A percentile compares a stretch with the other conserved stretches of the same genome.
These are phyloP conservation scores for Rosalia funebris DNA, from an alignment of 2,888 invertebrate genomes.

Conservation along the genomic window DNA sequence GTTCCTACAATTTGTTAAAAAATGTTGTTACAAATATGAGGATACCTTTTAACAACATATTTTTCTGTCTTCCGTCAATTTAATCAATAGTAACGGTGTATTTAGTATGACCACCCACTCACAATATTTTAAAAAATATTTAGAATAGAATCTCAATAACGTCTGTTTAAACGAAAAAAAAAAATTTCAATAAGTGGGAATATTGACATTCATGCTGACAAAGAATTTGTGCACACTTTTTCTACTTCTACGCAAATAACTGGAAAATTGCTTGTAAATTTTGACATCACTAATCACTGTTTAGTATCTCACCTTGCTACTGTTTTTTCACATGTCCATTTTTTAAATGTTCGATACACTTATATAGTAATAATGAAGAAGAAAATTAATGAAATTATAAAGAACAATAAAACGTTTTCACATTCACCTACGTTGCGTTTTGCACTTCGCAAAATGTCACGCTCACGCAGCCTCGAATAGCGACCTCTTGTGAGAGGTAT, in stretches of 20 bases:
- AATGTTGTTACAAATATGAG: conserved; percentile 34
- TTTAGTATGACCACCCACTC: conserved; percentile 34
- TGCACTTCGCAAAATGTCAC: conserved; percentile 45
- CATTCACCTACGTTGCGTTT: conserved; percentile 58
- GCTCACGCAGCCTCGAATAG: conserved; percentile 28
- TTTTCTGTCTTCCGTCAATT: conserved; percentile 38
- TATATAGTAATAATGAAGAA: conserved; percentile 34
- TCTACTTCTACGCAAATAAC: conserved; percentile 42
- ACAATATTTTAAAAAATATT: conserved; percentile 24
- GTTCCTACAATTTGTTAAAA: conserved; percentile 46
- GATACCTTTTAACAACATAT: conserved; percentile 31
- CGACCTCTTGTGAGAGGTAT: conserved; percentile 19
- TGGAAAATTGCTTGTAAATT: conserved; percentile 38
- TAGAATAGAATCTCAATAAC: conserved; percentile 11
- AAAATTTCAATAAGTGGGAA: conserved; percentile 35
- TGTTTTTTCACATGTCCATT: conserved; percentile 51
- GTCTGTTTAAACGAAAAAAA: conserved; percentile 23
- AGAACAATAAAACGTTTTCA: conserved; percentile 43
- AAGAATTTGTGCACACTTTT: conserved; percentile 49
- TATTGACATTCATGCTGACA: conserved; percentile 48
- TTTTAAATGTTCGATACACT: conserved; percentile 37
- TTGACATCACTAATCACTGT: conserved; percentile 40
- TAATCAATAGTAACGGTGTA: conserved; percentile 42
- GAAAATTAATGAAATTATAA: conserved; percentile 35
- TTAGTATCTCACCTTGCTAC: conserved; percentile 40